These are phyloP conservation scores for Abramis brama DNA, from an alignment of 2,113 vertebrate species.

Conservation along the genomic window DNA sequence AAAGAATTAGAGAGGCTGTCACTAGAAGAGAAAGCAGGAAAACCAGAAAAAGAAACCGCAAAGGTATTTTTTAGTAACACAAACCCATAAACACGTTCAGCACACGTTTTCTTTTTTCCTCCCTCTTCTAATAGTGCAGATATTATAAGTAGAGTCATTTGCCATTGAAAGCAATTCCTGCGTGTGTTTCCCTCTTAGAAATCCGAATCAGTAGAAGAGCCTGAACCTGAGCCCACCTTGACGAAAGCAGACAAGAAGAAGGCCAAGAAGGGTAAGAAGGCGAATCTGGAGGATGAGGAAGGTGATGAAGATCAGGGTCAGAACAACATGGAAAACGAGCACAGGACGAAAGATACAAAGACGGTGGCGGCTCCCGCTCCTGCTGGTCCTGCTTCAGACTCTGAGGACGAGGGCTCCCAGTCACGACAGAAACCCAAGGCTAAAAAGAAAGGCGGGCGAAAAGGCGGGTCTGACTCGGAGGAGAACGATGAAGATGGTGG, in stretches of 20 bases:
- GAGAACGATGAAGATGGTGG: slow-evolving; percentile 75
- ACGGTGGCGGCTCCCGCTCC: slow-evolving; percentile 57
- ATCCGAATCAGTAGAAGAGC: slow-evolving; percentile 77
- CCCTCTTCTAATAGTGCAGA: not conserved
- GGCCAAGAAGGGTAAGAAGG: slow-evolving; percentile 86
- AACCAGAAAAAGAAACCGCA: slow-evolving; percentile 69
- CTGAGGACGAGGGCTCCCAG: slow-evolving; percentile 75
- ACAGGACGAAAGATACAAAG: slow-evolving; percentile 76
- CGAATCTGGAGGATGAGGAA: slow-evolving; percentile 82
- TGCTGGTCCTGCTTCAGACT: slow-evolving; percentile 72
- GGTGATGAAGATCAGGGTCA: slow-evolving; percentile 67
- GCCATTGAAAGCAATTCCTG: not conserved
- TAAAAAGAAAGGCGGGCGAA: slow-evolving; percentile 78
- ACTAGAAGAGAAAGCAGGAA: slow-evolving; percentile 85
- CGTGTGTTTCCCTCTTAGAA: slow-evolving; percentile 68
- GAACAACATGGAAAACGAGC: slow-evolving; percentile 67
- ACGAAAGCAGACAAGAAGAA: slow-evolving; percentile 93
- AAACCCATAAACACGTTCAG: not conserved
- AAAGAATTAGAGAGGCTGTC: slow-evolving; percentile 95
- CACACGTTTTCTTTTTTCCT: not conserved
- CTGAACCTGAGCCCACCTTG: slow-evolving; percentile 68
- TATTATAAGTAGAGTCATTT: not conserved
- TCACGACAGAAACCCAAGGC: slow-evolving; percentile 77
- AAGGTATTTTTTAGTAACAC: not conserved
- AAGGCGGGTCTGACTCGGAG: slow-evolving; percentile 66